These are phyloP conservation scores for Papio anubis DNA, from an alignment of 2,113 vertebrate species.

Conservation along the genomic window DNA sequence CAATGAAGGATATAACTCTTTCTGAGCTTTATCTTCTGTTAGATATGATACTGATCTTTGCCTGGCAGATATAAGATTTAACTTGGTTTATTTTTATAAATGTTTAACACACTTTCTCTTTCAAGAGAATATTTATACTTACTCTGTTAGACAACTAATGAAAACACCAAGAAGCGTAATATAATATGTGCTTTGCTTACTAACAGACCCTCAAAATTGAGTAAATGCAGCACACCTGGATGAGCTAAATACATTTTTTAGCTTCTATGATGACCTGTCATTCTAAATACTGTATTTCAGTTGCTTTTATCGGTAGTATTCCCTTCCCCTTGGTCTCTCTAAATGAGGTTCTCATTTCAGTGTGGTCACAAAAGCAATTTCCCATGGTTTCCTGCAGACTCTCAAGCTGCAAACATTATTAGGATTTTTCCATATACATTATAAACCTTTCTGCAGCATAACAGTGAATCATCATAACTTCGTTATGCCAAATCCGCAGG, in stretches of 20 bases:
- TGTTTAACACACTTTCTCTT: conserved; percentile 62
- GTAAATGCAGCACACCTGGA: conserved; percentile 69
- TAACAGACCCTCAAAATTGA: conserved; percentile 62
- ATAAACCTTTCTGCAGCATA: conserved; percentile 50
- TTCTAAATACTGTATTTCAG: conserved; percentile 72
- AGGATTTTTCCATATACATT: conserved; percentile 65
- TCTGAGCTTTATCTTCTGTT: not conserved
- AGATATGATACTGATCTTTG: conserved; percentile 5
- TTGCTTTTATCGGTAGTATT: conserved; percentile 63
- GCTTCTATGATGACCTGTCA: conserved; percentile 76
- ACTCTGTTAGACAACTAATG: conserved; percentile 65
- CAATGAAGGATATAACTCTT: not conserved
- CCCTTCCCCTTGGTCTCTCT: conserved; percentile 54
- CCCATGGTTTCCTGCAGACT: conserved; percentile 19
- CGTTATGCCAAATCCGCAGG: conserved; percentile 55
- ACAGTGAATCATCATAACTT: conserved; percentile 64
- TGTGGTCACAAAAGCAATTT: conserved; percentile 68
- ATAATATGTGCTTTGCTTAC: conserved; percentile 61
- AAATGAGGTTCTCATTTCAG: conserved; percentile 74
- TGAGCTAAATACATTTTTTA: conserved; percentile 77
- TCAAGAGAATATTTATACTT: conserved; percentile 69
- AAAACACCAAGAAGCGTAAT: conserved; percentile 70
- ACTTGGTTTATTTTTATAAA: conserved; percentile 56
- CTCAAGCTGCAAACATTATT: conserved; percentile 67
- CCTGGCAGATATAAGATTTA: conserved; percentile 14